Evolutionary conservation across 2,888 invertebrate species (phyloP).

Genomic region (Incurvaria masculella): DNA sequence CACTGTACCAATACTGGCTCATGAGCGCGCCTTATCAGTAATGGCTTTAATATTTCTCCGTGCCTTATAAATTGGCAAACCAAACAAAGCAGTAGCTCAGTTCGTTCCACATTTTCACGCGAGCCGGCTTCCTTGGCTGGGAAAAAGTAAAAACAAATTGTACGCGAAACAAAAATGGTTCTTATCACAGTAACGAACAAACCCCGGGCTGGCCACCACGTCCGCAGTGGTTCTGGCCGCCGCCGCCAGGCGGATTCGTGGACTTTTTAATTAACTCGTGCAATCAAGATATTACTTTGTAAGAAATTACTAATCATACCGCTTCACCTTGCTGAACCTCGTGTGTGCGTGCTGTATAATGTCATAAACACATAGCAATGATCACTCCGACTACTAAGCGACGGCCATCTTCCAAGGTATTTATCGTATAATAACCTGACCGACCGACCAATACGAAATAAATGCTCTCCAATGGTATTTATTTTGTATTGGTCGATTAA

Average conservation of each 20-base stretch:
- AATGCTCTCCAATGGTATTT: neutral
- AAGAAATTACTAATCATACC: no score
- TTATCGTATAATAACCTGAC: neutral
- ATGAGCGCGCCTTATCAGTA: constrained; percentile 49
- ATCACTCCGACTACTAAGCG: neutral
- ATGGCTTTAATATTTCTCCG: constrained; percentile 54
- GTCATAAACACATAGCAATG: no score
- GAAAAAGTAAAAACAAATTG: neutral
- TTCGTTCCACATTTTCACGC: constrained; percentile 50
- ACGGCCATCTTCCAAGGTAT: neutral
- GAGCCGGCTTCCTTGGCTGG: constrained; percentile 39
- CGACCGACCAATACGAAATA: neutral
- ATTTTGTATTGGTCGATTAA: no score
- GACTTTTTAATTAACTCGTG: neutral
- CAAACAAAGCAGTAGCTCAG: constrained; percentile 52
- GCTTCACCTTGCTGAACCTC: no score
- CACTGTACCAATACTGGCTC: neutral
- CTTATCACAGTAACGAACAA: constrained; percentile 53
- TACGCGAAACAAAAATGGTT: constrained; percentile 34
- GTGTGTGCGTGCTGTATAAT: no score
- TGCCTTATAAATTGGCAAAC: constrained; percentile 57
- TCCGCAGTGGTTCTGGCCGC: constrained; percentile 23
- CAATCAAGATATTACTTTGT: no score
- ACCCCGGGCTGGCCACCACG: constrained; percentile 49
- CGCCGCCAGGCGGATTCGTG: neutral